Evolutionary conservation across 2,888 invertebrate genomes (phyloP).

Genomic region (Aphodius granarius): DNA sequence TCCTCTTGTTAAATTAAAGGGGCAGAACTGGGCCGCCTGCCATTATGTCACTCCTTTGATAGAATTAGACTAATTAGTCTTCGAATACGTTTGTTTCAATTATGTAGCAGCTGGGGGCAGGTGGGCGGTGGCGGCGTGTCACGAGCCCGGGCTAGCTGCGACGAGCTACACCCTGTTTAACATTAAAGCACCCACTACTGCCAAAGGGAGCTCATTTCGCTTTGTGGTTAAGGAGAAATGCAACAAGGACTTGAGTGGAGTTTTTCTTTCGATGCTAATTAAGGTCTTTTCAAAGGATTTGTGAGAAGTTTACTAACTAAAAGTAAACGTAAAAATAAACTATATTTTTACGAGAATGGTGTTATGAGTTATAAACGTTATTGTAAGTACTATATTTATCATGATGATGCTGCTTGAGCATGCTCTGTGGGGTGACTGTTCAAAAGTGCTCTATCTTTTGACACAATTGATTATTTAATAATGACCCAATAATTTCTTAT

Average conservation of each 20-base stretch:
- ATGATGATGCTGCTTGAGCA: no score
- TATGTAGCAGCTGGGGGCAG: conserved; percentile 22
- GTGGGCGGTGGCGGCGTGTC: conserved; percentile 3
- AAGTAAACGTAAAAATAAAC: no score
- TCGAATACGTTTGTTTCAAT: conserved; percentile 30
- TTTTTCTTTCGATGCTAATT: neutral
- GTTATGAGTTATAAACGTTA: no score
- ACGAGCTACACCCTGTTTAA: neutral
- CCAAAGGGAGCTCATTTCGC: neutral
- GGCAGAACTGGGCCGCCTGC: conserved; percentile 50
- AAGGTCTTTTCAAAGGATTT: neutral
- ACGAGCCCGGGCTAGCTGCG: neutral
- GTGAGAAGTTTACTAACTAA: neutral
- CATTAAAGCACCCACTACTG: neutral
- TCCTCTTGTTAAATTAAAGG: conserved; percentile 51
- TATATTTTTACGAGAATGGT: no score
- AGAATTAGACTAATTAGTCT: conserved; percentile 50
- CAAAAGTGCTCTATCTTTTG: no score
- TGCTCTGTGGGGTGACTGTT: no score
- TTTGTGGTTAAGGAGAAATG: conserved; percentile 11
- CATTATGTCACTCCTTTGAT: conserved; percentile 49
- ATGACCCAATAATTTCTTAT: no score
- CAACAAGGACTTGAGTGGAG: conserved; percentile 2
- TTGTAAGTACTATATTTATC: no score
- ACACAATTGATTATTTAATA: no score